Percentiles rank a stretch among this genome's conserved stretches.
Evolutionary conservation across 2,797 vertebrate species (phyloP).

Genomic region (Protonibea diacanthus): DNA sequence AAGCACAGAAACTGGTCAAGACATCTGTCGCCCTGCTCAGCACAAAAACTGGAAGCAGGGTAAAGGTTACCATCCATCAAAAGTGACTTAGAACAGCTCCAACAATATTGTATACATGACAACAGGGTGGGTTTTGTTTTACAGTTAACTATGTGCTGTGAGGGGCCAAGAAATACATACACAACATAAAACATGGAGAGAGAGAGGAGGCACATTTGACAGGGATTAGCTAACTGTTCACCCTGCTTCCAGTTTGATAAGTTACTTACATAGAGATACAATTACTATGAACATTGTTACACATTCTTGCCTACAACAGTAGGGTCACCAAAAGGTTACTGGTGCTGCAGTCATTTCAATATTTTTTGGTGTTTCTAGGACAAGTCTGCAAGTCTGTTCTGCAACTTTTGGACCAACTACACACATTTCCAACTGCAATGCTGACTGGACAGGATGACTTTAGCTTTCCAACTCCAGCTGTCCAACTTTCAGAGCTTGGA

Average conservation of each 20-base stretch:
- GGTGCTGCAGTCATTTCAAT: background rate
- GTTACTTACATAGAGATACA: background rate
- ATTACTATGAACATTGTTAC: background rate
- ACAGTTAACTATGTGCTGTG: background rate
- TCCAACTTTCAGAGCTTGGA: constrained; percentile 21
- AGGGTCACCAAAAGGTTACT: background rate
- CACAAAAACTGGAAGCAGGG: background rate
- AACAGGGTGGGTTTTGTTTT: background rate
- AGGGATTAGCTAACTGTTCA: background rate
- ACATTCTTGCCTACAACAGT: background rate
- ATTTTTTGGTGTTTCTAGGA: background rate
- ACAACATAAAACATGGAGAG: background rate
- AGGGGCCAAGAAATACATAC: background rate
- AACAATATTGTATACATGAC: background rate
- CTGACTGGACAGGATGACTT: constrained; percentile 9
- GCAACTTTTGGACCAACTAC: background rate
- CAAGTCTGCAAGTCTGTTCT: constrained; percentile 1
- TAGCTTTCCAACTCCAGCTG: constrained; percentile 5
- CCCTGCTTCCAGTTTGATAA: background rate
- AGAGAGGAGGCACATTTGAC: background rate
- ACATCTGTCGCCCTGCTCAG: background rate
- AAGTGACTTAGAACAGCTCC: background rate
- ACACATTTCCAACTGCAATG: background rate
- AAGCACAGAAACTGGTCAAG: background rate
- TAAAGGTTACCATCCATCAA: background rate